Conservation (phyloP, 2,888 invertebrate genomes). For the Anthophora plumipes region DNA sequence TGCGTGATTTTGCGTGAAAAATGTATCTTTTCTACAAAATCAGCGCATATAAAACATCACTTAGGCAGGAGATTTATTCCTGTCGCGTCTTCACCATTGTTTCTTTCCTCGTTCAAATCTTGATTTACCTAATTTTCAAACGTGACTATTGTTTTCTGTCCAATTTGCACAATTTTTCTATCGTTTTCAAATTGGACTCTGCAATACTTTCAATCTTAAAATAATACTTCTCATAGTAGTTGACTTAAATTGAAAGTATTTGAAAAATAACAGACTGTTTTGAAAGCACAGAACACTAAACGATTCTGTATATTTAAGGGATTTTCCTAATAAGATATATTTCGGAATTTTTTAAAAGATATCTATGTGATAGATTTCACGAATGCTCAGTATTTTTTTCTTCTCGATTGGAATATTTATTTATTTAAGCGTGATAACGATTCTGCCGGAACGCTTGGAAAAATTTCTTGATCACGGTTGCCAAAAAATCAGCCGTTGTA, state of each 20-base stretch:
- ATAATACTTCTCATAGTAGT: neutral
- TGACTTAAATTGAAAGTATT: too few species aligned
- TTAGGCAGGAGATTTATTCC: conserved; percentile 9
- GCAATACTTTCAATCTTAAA: neutral
- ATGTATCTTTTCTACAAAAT: conserved; percentile 22
- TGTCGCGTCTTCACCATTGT: neutral
- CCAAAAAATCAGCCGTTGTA: too few species aligned
- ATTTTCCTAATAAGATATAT: too few species aligned
- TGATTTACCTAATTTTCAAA: neutral
- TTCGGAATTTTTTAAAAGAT: too few species aligned
- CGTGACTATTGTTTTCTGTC: neutral
- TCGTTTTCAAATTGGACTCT: neutral
- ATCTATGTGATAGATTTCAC: too few species aligned
- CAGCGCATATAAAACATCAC: neutral
- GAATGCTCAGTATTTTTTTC: too few species aligned
- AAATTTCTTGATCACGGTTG: too few species aligned
- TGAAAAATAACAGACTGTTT: too few species aligned
- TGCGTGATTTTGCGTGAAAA: conserved; percentile 49
- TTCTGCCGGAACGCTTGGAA: too few species aligned
- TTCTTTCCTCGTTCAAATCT: neutral
- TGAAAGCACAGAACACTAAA: neutral
- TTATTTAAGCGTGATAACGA: neutral
- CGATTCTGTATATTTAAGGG: too few species aligned
- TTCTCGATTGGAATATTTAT: too few species aligned
- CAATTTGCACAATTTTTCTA: neutral